Conservation (phyloP, 64 coral and sea anemone species). For the Stichodactyla helianthus region DNA sequence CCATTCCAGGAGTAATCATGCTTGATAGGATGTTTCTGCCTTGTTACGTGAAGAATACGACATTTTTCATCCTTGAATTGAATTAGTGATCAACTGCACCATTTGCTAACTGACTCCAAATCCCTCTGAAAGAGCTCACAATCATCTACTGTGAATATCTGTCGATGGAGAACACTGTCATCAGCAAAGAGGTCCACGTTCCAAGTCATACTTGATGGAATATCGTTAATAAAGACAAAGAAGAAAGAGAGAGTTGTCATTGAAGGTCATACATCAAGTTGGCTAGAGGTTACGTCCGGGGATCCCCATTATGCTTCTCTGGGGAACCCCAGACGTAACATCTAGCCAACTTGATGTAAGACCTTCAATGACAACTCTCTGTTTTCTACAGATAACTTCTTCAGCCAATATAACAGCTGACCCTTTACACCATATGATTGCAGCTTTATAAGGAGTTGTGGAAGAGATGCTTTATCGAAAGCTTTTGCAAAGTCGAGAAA, state of each 20-base stretch:
- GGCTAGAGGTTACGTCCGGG: slow-evolving; percentile 15
- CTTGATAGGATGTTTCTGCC: slow-evolving; percentile 22
- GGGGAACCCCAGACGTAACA: slow-evolving; percentile 22
- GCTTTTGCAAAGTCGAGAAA: slow-evolving; percentile 30
- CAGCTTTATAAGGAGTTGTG: slow-evolving; percentile 10
- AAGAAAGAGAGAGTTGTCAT: slow-evolving; percentile 18
- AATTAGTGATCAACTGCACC: slow-evolving; percentile 19
- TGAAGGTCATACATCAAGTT: slow-evolving; percentile 11
- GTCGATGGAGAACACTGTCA: slow-evolving; percentile 13
- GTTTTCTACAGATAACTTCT: background rate
- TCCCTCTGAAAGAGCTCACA: slow-evolving; percentile 20
- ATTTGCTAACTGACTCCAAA: slow-evolving; percentile 6
- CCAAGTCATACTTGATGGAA: background rate
- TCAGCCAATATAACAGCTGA: slow-evolving; percentile 10
- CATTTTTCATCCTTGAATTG: slow-evolving; percentile 27
- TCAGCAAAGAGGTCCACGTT: slow-evolving; percentile 26
- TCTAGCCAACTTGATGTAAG: background rate
- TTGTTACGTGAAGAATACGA: slow-evolving; percentile 38
- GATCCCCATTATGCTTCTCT: slow-evolving; percentile 9
- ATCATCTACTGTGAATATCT: background rate
- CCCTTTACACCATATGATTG: slow-evolving; percentile 12
- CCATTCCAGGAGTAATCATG: slow-evolving; percentile 19
- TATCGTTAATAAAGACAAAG: slow-evolving; percentile 18
- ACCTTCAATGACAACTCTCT: slow-evolving; percentile 28
- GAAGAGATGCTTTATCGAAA: slow-evolving; percentile 22